A percentile compares a stretch with the other conserved stretches of the same genome.
Conservation (phyloP, 2,797 vertebrate species). For the Chaenodraco wilsoni region DNA sequence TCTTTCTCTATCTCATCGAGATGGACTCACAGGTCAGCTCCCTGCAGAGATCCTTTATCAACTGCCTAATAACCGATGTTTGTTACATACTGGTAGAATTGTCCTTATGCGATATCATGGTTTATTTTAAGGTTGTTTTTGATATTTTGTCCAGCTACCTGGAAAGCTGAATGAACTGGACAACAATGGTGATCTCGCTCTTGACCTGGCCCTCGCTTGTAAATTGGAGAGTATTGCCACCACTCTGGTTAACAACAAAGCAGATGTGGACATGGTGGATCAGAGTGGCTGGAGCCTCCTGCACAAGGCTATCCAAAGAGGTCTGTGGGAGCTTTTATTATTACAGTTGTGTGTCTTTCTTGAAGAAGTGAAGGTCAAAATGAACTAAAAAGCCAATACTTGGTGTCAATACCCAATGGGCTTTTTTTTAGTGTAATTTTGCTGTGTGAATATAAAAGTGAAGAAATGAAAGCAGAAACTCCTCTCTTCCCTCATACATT, state of each 20-base stretch:
- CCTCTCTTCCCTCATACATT: too few species aligned
- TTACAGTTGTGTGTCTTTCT: neutral
- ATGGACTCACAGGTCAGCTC: conserved; percentile 94
- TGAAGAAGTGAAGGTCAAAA: neutral
- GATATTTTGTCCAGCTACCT: conserved; percentile 85
- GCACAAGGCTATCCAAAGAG: conserved; percentile 97
- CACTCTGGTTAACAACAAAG: conserved; percentile 93
- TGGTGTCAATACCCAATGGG: too few species aligned
- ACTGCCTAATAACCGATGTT: neutral
- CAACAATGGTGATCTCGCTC: conserved; percentile 93
- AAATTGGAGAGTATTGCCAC: conserved; percentile 94
- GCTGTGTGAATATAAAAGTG: neutral
- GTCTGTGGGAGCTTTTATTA: conserved; percentile 67
- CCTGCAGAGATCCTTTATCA: too few species aligned
- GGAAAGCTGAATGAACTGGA: conserved; percentile 95
- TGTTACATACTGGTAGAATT: neutral
- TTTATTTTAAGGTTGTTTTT: too few species aligned
- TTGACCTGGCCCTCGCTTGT: conserved; percentile 92
- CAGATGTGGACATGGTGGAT: conserved; percentile 96
- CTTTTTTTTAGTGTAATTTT: too few species aligned
- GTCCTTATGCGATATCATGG: neutral
- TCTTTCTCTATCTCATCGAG: conserved; percentile 97
- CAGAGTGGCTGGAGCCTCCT: conserved; percentile 96
- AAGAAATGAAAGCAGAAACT: neutral
- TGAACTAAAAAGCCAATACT: neutral